Evolutionary conservation across 2,797 vertebrate species (phyloP).

Genomic region (Artibeus jamaicensis): DNA sequence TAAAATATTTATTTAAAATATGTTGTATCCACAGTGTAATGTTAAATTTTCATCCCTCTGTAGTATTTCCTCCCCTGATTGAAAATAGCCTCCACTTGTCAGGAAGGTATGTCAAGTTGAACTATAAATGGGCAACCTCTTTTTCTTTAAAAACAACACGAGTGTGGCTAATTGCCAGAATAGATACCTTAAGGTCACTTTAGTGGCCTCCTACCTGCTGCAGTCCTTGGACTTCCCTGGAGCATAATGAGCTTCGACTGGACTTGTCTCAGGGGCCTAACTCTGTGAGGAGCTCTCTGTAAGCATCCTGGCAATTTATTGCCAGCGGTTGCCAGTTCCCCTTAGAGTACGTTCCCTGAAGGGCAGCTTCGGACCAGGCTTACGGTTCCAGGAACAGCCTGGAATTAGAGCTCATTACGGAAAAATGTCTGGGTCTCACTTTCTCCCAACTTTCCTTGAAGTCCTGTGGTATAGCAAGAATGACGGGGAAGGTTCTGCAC

Average conservation of each 20-base stretch:
- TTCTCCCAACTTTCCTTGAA: not conserved
- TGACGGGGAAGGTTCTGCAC: not conserved
- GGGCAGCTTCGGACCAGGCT: not conserved
- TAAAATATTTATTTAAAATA: constrained; percentile 99
- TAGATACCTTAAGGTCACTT: not conserved
- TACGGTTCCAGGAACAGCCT: not conserved
- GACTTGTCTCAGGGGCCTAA: not conserved
- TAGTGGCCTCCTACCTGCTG: not conserved
- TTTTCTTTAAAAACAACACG: not conserved
- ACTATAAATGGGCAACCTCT: not conserved
- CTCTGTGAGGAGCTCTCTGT: not conserved
- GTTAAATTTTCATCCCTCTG: not conserved
- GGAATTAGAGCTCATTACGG: constrained; percentile 59
- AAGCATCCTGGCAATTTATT: not conserved
- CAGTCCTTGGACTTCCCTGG: not conserved
- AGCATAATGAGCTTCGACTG: not conserved
- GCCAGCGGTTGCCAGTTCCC: not conserved
- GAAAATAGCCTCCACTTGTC: not conserved
- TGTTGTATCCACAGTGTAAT: not conserved
- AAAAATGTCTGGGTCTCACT: constrained; percentile 20
- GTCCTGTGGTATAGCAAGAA: not conserved
- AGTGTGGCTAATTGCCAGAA: not conserved
- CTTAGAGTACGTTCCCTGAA: not conserved
- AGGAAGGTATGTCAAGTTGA: not conserved
- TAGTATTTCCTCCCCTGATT: not conserved